Base-by-base conservation (phyloP, 2,797 vertebrate species). In the Eulemur albifrons region DNA sequence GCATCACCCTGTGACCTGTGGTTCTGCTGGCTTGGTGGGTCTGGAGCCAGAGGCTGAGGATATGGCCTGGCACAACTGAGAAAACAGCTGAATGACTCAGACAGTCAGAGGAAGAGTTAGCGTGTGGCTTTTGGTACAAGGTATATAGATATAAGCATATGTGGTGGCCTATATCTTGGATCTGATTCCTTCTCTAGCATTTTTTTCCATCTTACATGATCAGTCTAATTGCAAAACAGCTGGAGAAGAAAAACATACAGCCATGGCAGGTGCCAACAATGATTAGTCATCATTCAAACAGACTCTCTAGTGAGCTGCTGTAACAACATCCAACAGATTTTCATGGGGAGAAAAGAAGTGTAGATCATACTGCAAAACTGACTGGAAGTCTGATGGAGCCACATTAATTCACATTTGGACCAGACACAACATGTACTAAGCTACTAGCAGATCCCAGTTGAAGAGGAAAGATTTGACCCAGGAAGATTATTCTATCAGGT, bases 1-100 rank as follows among this genome's bases (percentile, higher is more conserved):
- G 0, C 4, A 5, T 63, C 17, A 1, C 18, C 4, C 72, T 14
- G 45, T 40, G 69, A 43, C 23, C 50, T 0, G 0, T 0, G 2
- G 63, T 14, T 80, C 69, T 79, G 43, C 20, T 32, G 45, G 43
- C 13, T 20, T 0, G 2, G 13, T 23, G 38, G 14, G 17, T 50
- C 48, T 20, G 21, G 35, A 65, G 40, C 52, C 27, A 69, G 27
- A n/a, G 52, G 48, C 57, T n/a, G 23, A 75, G 30, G 43, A 10
- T 2, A 14, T 1, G 32, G 25, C 8, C 50, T 23, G 17, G 38
- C 59, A 72, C 3, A 45, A 14, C 4, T 1, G 2, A 52, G 48
- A 17, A 54, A 86, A 35, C 0, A 54, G 63, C 32, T 30, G 23
- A 27, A 23, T 57, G 54, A 81, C n/a, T 43, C 10, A 45, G 69